phyloP scores from a whole-genome alignment of 1,140 invertebrate genomes.

The Drosophila athabasca region DNA sequence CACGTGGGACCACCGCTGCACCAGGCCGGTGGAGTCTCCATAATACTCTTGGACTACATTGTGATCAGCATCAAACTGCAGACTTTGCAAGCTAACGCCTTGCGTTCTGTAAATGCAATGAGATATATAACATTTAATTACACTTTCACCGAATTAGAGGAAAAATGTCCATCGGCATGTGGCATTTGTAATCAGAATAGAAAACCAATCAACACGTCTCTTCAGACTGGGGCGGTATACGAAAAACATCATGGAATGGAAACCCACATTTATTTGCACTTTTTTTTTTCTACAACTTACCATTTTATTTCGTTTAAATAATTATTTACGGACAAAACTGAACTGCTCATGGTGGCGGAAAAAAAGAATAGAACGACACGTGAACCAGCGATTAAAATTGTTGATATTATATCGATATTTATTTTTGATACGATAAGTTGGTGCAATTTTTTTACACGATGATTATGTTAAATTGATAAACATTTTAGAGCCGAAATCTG shows the following conservation, averaged over 20 bases:
- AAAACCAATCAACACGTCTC: conserved; percentile 76
- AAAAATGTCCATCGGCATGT: conserved; percentile 2
- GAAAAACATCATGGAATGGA: conserved; percentile 88
- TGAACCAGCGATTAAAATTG: no score
- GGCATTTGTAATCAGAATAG: conserved; percentile 42
- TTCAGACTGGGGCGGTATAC: conserved; percentile 76
- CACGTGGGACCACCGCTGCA: conserved; percentile 11
- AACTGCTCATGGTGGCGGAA: no score
- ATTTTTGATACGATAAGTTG: no score
- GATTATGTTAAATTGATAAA: no score
- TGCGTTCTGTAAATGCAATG: conserved; percentile 19
- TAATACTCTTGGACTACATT: no score
- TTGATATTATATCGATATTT: no score
- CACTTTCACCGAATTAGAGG: neutral
- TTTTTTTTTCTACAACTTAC: conserved; percentile 9
- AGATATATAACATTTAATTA: neutral
- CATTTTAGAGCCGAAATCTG: no score
- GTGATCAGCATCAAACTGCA: no score
- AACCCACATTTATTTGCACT: conserved; percentile 76
- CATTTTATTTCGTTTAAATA: conserved; percentile 3
- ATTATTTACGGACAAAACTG: no score
- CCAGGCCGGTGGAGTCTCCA: neutral
- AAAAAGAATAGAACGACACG: no score
- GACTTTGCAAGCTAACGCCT: neutral
- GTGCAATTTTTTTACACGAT: no score